These are phyloP conservation scores for Dascyllus trimaculatus DNA, from an alignment of 2,113 vertebrate genomes.

Conservation along the genomic window DNA sequence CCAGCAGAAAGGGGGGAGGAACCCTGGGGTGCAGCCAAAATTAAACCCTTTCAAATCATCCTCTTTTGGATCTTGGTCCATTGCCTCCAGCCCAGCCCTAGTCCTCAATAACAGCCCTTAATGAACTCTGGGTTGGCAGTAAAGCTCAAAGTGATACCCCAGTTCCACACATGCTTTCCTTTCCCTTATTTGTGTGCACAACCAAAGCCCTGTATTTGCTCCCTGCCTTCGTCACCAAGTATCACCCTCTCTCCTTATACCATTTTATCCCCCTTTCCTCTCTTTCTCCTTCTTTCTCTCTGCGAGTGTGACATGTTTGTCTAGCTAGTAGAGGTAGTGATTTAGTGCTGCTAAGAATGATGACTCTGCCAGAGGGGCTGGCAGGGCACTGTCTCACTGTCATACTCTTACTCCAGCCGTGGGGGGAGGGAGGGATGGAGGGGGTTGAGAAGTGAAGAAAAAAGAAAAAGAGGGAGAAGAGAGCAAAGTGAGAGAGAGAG, in stretches of 20 bases:
- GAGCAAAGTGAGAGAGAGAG: neutral
- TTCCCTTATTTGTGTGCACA: constrained; percentile 39
- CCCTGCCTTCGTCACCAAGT: constrained; percentile 39
- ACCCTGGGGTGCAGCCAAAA: constrained; percentile 54
- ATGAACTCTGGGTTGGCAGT: constrained; percentile 70
- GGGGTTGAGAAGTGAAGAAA: constrained; percentile 29
- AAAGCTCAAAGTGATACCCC: constrained; percentile 63
- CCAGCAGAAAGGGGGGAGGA: constrained; percentile 33
- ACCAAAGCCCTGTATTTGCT: constrained; percentile 43
- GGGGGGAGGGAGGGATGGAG: constrained; percentile 51
- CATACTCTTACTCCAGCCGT: constrained; percentile 76
- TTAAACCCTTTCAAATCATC: constrained; percentile 54
- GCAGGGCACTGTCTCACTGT: constrained; percentile 84
- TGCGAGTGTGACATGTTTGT: constrained; percentile 83
- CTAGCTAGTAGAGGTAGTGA: constrained; percentile 85
- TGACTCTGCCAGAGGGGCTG: constrained; percentile 86
- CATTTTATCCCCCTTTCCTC: constrained; percentile 36
- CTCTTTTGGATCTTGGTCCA: constrained; percentile 50
- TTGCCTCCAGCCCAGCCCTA: constrained; percentile 42
- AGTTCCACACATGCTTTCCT: constrained; percentile 59
- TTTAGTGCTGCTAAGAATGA: constrained; percentile 85
- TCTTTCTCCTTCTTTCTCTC: constrained; percentile 51
- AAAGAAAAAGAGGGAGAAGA: constrained; percentile 16
- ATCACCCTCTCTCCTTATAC: constrained; percentile 54
- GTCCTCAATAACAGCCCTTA: constrained; percentile 63